Evolutionary conservation across 2,797 vertebrate genomes (phyloP).

Genomic region (Meda fulgida): DNA sequence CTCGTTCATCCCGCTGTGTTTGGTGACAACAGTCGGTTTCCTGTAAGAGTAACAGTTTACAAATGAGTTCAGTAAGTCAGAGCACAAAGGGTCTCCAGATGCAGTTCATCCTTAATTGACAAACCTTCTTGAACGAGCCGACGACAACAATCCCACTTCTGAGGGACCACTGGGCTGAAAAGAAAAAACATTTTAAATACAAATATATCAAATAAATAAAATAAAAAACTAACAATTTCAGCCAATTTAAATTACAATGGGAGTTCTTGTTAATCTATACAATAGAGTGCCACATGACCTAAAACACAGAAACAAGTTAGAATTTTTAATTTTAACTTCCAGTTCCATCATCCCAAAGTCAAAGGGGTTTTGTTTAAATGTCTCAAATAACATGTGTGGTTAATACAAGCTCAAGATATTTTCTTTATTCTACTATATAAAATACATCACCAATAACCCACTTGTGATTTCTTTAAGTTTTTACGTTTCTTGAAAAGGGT

Average conservation of each 20-base stretch:
- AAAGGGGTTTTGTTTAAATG: background rate
- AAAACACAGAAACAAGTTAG: background rate
- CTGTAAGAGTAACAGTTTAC: conserved; percentile 69
- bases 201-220: background rate
- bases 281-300: background rate
- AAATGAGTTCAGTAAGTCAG: background rate
- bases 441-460: background rate
- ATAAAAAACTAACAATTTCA: background rate
- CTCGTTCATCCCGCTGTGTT: conserved; percentile 92
- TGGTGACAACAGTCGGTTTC: conserved; percentile 92
- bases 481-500: background rate
- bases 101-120: conserved; percentile 40
- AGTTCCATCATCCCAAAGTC: background rate
- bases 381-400: background rate
- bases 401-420: background rate
- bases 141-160: conserved; percentile 77
- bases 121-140: conserved; percentile 88
- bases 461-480: background rate
- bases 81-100: background rate
- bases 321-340: background rate
- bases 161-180: conserved; percentile 81
- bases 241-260: background rate
- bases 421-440: background rate
- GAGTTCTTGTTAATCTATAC: background rate
- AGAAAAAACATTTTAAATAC: conserved; percentile 14